phyloP scores from a whole-genome alignment of 2,797 vertebrate genomes.

The Jordanella pulchra region DNA sequence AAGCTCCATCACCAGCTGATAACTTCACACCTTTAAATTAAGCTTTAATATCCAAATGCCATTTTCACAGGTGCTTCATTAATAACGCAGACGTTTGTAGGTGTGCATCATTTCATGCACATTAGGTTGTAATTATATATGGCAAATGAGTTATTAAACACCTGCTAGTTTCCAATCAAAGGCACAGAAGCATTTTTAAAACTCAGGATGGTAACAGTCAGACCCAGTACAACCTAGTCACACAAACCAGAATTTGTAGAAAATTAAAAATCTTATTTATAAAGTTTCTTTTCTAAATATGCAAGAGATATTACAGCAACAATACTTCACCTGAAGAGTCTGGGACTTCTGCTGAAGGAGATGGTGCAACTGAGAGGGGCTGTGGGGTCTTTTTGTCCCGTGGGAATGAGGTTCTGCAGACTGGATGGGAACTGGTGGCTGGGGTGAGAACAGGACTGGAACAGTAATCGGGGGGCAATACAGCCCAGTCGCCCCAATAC shows the following conservation, averaged over 20 bases:
- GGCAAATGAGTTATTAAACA: slow-evolving; percentile 34
- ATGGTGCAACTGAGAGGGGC: slow-evolving; percentile 34
- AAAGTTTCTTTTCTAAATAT: neutral
- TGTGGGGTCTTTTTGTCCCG: slow-evolving; percentile 61
- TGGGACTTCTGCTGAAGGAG: slow-evolving; percentile 49
- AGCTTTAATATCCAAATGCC: slow-evolving; percentile 35
- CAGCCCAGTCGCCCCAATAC: slow-evolving; percentile 39
- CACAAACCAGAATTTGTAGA: neutral
- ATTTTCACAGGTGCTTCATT: slow-evolving; percentile 37
- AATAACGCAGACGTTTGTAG: slow-evolving; percentile 40
- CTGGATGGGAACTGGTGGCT: slow-evolving; percentile 41
- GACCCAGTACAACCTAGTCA: neutral
- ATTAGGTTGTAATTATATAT: slow-evolving; percentile 27
- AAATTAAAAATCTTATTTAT: neutral
- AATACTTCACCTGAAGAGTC: slow-evolving; percentile 63
- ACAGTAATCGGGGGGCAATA: slow-evolving; percentile 43
- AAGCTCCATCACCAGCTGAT: slow-evolving; percentile 17
- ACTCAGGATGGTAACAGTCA: neutral
- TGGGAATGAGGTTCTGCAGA: slow-evolving; percentile 42
- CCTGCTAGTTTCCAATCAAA: slow-evolving; percentile 14
- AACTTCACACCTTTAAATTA: slow-evolving; percentile 19
- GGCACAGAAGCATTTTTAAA: neutral
- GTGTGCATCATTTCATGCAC: slow-evolving; percentile 43
- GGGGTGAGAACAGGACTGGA: slow-evolving; percentile 47
- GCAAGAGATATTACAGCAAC: no score